These are phyloP conservation scores for Lethenteron camtschaticum DNA, from an alignment of 2,113 vertebrate species.

Conservation along the genomic window DNA sequence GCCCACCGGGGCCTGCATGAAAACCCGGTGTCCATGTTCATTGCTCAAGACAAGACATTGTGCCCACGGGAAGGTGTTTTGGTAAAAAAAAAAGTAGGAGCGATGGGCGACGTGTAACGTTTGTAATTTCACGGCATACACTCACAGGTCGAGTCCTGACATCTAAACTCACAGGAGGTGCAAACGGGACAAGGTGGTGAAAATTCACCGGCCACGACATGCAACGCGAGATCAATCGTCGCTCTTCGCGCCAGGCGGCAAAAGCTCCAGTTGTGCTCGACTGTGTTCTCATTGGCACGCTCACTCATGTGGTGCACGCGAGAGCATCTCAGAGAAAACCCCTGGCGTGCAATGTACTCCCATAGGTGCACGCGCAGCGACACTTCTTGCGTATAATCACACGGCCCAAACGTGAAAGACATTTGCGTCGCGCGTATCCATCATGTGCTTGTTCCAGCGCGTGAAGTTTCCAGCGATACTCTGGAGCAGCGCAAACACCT, in stretches of 20 bases:
- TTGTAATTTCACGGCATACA: too few relatives aligned
- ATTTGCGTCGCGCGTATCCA: slow-evolving; percentile 98
- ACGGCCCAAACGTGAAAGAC: slow-evolving; percentile 92
- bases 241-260: slow-evolving; percentile 76
- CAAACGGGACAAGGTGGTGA: too few relatives aligned
- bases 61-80: too few relatives aligned
- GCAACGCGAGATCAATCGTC: slow-evolving; percentile 40
- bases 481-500: slow-evolving; percentile 68
- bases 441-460: slow-evolving; percentile 99
- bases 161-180: too few relatives aligned
- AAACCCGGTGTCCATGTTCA: too few relatives aligned
- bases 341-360: slow-evolving; percentile 96
- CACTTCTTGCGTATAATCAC: slow-evolving; percentile 94
- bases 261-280: slow-evolving; percentile 98
- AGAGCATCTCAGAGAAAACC: slow-evolving; percentile 82
- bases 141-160: too few relatives aligned
- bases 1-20: too few relatives aligned
- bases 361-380: slow-evolving; percentile 78
- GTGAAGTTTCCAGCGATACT: slow-evolving; percentile 91
- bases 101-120: too few relatives aligned
- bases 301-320: slow-evolving; percentile 97
- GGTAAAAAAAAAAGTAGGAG: too few relatives aligned
- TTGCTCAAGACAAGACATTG: too few relatives aligned
- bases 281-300: slow-evolving; percentile 90
- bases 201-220: too few relatives aligned